Percentiles rank a stretch among this genome's conserved stretches.
phyloP scores from a whole-genome alignment of 2,113 vertebrate species.

The Pygoscelis adeliae region DNA sequence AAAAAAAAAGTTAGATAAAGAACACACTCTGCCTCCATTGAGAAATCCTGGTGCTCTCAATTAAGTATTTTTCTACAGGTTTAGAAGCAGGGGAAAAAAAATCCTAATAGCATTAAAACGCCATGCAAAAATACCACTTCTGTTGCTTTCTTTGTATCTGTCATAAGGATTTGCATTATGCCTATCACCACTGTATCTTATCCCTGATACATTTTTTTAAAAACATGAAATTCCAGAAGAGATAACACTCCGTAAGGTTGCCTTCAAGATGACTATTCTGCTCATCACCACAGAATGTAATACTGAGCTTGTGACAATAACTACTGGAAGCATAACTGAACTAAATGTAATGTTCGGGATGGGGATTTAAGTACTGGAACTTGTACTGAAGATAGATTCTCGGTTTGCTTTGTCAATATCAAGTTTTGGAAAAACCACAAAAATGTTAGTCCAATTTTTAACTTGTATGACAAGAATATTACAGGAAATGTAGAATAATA shows the following conservation, averaged over 20 bases:
- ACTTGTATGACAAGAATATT: not conserved
- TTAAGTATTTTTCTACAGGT: not conserved
- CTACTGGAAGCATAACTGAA: not conserved
- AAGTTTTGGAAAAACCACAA: not conserved
- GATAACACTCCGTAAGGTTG: not conserved
- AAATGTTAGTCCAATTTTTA: not conserved
- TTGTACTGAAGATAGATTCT: constrained; percentile 15
- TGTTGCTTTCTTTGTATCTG: not conserved
- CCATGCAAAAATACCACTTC: not conserved
- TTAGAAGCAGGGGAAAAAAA: not conserved
- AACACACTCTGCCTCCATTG: not conserved
- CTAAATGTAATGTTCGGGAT: not conserved
- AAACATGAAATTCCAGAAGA: not conserved
- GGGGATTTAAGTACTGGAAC: not conserved
- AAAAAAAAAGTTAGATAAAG: not conserved
- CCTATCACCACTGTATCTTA: not conserved
- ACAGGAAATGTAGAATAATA: constrained; percentile 24
- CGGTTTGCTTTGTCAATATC: constrained; percentile 11
- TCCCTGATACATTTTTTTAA: not conserved
- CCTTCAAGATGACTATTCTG: not conserved
- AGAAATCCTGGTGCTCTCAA: not conserved
- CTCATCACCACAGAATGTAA: not conserved
- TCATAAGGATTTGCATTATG: not conserved
- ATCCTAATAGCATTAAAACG: not conserved
- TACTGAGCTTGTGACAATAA: not conserved